Evolutionary conservation across 2,888 invertebrate species (phyloP), one percentile per base, ranked within the genome.

Genomic region (Corbicula japonica): DNA sequence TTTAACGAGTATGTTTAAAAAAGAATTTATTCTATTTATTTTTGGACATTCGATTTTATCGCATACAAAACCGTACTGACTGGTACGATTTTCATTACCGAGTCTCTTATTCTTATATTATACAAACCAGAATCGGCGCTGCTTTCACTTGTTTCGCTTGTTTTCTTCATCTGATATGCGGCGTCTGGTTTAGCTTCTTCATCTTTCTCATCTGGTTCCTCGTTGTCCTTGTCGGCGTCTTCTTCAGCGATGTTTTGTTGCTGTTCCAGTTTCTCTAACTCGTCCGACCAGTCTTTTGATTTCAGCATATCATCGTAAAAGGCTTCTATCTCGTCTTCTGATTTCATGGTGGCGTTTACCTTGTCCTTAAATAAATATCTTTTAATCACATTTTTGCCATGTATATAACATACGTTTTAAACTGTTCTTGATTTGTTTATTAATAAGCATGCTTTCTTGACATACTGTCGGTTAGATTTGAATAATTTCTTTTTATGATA

Each of bases 221-320:
- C 26, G 10, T n/a, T 18, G 10, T 54, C 46, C 32, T 52, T 38
- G 30, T 56, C 5, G 56, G 21, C 15, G 50, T 8, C 15, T 60
- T 71, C 32, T 26, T 41, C 21, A 62, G 30, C 23, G 32, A 35
- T 28, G 3, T 30, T 23, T n/a, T n/a, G n/a, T n/a, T 68, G 56
- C n/a, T 28, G 44, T 23, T 48, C 34, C 21, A 58, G 26, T 44
- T 58, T 52, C 32, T 44, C 26, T 35, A 38, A 38, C 23, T 73
- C 34, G 23, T 75, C 68, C 1, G 48, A 26, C 72, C 76, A 76
- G 34, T 76, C 69, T 12, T 52, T 21, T 1, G 41, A 65, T 6
- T 61, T 56, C 2, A 83, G 66, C 30, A 83, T 79, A 2, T 79
- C 69, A 56, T 79, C 78, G 41, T 73, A 83, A 44, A 83, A 79